These are phyloP conservation scores for Trissolcus basalis DNA, from an alignment of 1,140 invertebrate genomes.

Conservation along the genomic window DNA sequence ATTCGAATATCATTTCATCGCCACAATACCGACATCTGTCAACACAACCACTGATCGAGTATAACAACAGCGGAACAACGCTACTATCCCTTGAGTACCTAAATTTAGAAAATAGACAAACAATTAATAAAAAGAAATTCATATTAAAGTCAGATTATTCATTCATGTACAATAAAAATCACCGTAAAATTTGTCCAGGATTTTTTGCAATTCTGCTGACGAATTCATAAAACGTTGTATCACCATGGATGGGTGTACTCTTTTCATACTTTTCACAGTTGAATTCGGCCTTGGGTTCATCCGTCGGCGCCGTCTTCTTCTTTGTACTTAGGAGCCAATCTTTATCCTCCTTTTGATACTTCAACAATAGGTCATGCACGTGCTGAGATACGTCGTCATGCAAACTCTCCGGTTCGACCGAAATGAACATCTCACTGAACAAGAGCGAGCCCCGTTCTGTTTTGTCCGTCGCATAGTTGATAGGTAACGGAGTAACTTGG, in stretches of 20 bases:
- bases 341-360: slow-evolving; percentile 80
- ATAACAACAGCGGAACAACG: slow-evolving; percentile 80
- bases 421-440: slow-evolving; percentile 79
- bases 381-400: slow-evolving; percentile 76
- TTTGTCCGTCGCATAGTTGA: slow-evolving; percentile 70
- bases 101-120: slow-evolving; percentile 45
- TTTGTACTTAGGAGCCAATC: slow-evolving; percentile 62
- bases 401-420: slow-evolving; percentile 78
- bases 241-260: slow-evolving; percentile 84
- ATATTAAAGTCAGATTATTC: too few species aligned
- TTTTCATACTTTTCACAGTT: slow-evolving; percentile 85
- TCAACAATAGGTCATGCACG: slow-evolving; percentile 79
- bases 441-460: slow-evolving; percentile 56
- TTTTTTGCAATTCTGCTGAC: slow-evolving; percentile 83
- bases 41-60: slow-evolving; percentile 77
- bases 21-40: slow-evolving; percentile 83
- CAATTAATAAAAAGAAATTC: slow-evolving; percentile 4
- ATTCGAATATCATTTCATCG: slow-evolving; percentile 83
- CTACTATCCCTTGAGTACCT: slow-evolving; percentile 83
- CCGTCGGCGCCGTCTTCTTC: too few species aligned
- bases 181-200: slow-evolving; percentile 89
- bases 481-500: slow-evolving; percentile 75
- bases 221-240: slow-evolving; percentile 88
- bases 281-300: slow-evolving; percentile 63
- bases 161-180: slow-evolving; percentile 58